Percentiles rank a stretch among this genome's conserved stretches.
These are phyloP conservation scores for Heliconius ismenius DNA, from an alignment of 2,888 invertebrate species.

Conservation along the genomic window DNA sequence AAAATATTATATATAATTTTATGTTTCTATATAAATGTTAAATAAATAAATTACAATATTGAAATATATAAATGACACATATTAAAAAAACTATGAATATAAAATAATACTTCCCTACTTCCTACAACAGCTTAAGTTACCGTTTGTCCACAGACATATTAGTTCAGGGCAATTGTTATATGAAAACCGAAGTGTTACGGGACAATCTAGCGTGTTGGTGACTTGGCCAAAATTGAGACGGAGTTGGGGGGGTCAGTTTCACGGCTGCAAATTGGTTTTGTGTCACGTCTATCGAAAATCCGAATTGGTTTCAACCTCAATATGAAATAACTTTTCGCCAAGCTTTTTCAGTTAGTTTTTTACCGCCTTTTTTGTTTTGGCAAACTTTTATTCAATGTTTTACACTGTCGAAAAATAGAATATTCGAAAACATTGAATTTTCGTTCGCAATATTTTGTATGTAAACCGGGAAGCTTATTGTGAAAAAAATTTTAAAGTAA, in stretches of 20 bases:
- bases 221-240: slow-evolving; percentile 40
- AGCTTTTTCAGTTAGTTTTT: slow-evolving; percentile 20
- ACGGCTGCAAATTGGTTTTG: slow-evolving; percentile 48
- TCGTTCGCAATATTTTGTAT: background rate
- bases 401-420: background rate
- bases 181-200: slow-evolving; percentile 13
- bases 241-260: slow-evolving; percentile 44
- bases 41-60: too few relatives aligned
- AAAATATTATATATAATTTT: too few relatives aligned
- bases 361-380: slow-evolving; percentile 19
- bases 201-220: slow-evolving; percentile 13
- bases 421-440: background rate
- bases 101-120: background rate
- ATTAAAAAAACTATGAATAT: too few relatives aligned
- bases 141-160: background rate
- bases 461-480: background rate
- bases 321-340: slow-evolving; percentile 47
- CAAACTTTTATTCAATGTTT: slow-evolving; percentile 19
- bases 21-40: too few relatives aligned
- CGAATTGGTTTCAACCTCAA: slow-evolving; percentile 76
- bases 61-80: too few relatives aligned
- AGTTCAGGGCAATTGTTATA: slow-evolving; percentile 1
- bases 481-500: too few relatives aligned
- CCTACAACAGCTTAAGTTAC: background rate
- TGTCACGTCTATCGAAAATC: slow-evolving; percentile 60